Base-by-base conservation (phyloP, 2,797 vertebrate species). In the Onychomys leucogaster region DNA sequence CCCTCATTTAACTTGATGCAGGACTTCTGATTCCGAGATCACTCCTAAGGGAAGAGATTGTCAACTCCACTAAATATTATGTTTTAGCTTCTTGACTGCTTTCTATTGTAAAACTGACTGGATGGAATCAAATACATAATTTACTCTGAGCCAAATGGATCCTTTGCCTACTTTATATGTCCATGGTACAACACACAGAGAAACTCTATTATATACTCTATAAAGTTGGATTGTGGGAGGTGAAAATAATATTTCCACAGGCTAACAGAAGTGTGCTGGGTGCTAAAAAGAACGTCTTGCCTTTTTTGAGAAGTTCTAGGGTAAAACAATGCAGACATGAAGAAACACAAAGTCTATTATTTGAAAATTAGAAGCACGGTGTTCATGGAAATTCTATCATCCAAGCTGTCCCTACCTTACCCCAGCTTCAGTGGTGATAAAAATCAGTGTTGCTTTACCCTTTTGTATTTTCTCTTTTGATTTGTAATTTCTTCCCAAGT, bases 1-100 rank as follows among this genome's bases (percentile, higher is more conserved):
- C 95, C 95, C 94, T 93, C 81, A 12, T 69, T 69, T 73, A 94
- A 94, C 94, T 63, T 89, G 90, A 19, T 0, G 67, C n/a, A 81
- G 9, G 6, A 67, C 57, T 96, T 96, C 90, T 73, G 95, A 95
- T 93, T 96, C 94, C 27, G 29, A 96, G 81, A 91, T 94, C 73
- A 83, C 81, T 86, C 34, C 89, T 55, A 63, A 55, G 59, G 88
- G 6, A 95, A 86, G 82, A 86, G 3, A 29, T 69, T 0, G 2
- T 11, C 82, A 94, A 84, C 94, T 94, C 94, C 77, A 81, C 80
- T 81, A 84, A 95, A 90, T 87, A 81, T 59, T 89, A 11, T 0
- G 34, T 65, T 97, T 41, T 25, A 91, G 93, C 57, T 73, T 95
- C 55, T 87, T 91, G 90, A 93, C 8, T 96, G 46, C 69, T 94